Evolutionary conservation across 2,888 invertebrate genomes (phyloP), one percentile per base, ranked within the genome.

Genomic region (Aricia artaxerxes): DNA sequence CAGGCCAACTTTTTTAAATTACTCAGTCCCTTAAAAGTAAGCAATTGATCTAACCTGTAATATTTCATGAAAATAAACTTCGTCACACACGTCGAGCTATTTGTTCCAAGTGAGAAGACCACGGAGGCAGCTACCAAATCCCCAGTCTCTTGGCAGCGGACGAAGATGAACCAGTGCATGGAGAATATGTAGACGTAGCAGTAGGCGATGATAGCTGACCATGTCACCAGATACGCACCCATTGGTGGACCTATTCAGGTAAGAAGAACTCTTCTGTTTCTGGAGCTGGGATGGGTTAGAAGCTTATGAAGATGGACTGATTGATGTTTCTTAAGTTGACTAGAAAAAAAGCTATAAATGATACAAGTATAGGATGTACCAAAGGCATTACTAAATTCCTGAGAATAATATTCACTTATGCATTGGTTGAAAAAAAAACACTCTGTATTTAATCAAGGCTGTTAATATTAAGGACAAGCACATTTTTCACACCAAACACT

Each of bases 171-270:
- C 89, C 90, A 90, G 11, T 84, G 0, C 80, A 85, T 85, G 2
- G 87, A 89, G 44, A 89, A 53, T 61, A 88, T 81, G 80, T 88
- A 91, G 2, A 85, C 84, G 84, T 90, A 90, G 81, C 87, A 86
- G 79, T 90, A 91, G 75, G 76, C 53, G 1, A 76, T 13, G 7
- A 76, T 76, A 2, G 76, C 13, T 24, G 76, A 57, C 53, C 53
- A 76, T 5, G 76, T 76, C 35, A 76, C 31, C 53, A 76, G 53
- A 35, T 76, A 76, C 24, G 31, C 4, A 16, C 49, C 31, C 13
- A 76, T 1, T 11, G 49, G 31, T 11, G 35, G 1, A 35, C 76
- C 76, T 76, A 53, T 13, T 31, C 4, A 11, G 11, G 69, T 69
- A 9, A 76, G 13, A 13, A 49, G 49, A 13, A 2, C 13, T 53